phyloP scores from a whole-genome alignment of 2,888 invertebrate species.

The Sussaba pulchella region DNA sequence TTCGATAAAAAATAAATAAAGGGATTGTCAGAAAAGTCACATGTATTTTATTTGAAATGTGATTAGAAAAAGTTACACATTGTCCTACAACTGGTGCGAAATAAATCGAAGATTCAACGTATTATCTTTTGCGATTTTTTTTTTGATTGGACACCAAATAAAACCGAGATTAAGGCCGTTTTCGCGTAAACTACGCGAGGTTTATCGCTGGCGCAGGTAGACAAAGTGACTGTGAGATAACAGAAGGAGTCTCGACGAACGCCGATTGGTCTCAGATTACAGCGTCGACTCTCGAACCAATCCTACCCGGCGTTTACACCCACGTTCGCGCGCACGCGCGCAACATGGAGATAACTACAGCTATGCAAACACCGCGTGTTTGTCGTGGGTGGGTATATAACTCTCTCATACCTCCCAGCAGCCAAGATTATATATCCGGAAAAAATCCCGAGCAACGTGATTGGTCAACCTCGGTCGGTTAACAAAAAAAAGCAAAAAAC shows the following conservation, averaged over 20 bases:
- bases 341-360: slow-evolving; percentile 57
- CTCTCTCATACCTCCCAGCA: slow-evolving; percentile 47
- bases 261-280: slow-evolving; percentile 63
- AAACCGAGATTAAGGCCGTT: not conserved
- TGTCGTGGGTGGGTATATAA: slow-evolving; percentile 67
- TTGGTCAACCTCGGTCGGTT: slow-evolving; percentile 40
- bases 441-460: slow-evolving; percentile 47
- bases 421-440: slow-evolving; percentile 39
- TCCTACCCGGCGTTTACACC: slow-evolving; percentile 58
- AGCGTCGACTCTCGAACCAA: slow-evolving; percentile 55
- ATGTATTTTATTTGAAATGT: too few relatives aligned
- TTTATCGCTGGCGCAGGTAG: slow-evolving; percentile 57
- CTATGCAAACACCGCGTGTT: slow-evolving; percentile 51
- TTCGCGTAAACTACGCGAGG: slow-evolving; percentile 38
- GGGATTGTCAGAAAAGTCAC: too few relatives aligned
- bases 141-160: too few relatives aligned
- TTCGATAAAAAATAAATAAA: too few relatives aligned
- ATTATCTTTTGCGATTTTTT: too few relatives aligned
- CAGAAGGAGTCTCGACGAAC: slow-evolving; percentile 24
- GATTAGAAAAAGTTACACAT: too few relatives aligned
- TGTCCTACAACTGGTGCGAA: too few relatives aligned
- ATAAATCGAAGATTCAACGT: too few relatives aligned
- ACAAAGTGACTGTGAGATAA: slow-evolving; percentile 59
- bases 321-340: slow-evolving; percentile 49
- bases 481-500: too few relatives aligned